A percentile compares a stretch with the other conserved stretches of the same genome.
Conservation (phyloP, 2,797 vertebrate species). For the Myripristis murdjan region DNA sequence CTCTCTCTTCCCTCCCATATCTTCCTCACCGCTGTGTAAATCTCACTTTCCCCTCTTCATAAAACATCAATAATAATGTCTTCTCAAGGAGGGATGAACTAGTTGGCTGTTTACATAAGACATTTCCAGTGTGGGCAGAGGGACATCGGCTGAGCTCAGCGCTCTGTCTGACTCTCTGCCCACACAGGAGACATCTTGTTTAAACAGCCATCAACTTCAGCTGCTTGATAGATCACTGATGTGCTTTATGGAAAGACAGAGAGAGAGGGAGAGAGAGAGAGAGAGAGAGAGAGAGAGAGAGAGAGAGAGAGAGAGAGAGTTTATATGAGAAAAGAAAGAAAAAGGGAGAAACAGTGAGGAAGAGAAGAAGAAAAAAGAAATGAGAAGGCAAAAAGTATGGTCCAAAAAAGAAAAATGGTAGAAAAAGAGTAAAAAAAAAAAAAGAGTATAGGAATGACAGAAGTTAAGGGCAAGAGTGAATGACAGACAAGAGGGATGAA, state of each 20-base stretch:
- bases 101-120: slow-evolving; percentile 72
- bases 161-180: slow-evolving; percentile 59
- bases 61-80: slow-evolving; percentile 60
- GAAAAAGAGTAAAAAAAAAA: too few relatives aligned
- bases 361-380: background rate
- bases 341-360: background rate
- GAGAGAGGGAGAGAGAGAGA: background rate
- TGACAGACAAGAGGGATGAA: background rate
- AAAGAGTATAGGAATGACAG: too few relatives aligned
- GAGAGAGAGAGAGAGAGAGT: background rate
- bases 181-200: slow-evolving; percentile 67
- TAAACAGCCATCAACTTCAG: slow-evolving; percentile 58
- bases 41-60: slow-evolving; percentile 59
- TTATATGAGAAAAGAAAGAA: too few relatives aligned
- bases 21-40: slow-evolving; percentile 48
- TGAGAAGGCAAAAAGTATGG: too few relatives aligned
- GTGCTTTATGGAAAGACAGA: slow-evolving; percentile 1
- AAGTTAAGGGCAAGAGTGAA: background rate
- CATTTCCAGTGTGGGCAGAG: slow-evolving; percentile 72
- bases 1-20: slow-evolving; percentile 29
- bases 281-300: background rate
- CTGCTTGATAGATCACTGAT: slow-evolving; percentile 53
- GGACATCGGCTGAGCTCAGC: slow-evolving; percentile 55
- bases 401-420: background rate
- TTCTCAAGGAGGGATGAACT: slow-evolving; percentile 62